A percentile compares a stretch with the other conserved stretches of the same genome.
Evolutionary conservation across 2,888 invertebrate species (phyloP).

Genomic region (Melanostoma mellinum): DNA sequence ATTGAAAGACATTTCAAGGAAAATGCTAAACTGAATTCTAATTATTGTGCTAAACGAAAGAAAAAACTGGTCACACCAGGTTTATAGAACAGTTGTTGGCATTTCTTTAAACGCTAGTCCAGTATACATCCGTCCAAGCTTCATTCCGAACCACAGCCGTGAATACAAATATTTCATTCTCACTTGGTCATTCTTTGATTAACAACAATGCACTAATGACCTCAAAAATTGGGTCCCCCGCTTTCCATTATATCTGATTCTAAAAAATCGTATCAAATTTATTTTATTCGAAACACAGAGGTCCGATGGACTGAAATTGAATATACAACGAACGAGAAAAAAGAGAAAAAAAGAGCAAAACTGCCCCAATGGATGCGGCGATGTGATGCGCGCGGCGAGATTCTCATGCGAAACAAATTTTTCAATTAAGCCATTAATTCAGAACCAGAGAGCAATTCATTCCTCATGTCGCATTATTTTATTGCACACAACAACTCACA

Average conservation of each 20-base stretch:
- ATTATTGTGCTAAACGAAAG: not conserved
- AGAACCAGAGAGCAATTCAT: slow-evolving; percentile 75
- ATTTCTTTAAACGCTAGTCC: slow-evolving; percentile 9
- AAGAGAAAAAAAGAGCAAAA: not conserved
- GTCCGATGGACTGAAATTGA: not conserved
- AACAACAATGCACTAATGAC: slow-evolving; percentile 30
- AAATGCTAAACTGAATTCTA: too few relatives aligned
- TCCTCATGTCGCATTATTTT: slow-evolving; percentile 80
- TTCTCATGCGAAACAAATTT: slow-evolving; percentile 79
- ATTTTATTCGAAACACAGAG: slow-evolving; percentile 22
- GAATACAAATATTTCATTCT: slow-evolving; percentile 9
- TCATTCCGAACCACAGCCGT: not conserved
- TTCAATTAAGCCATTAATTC: slow-evolving; percentile 82
- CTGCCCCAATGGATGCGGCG: not conserved
- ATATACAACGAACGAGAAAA: not conserved
- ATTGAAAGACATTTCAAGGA: too few relatives aligned
- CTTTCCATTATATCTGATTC: slow-evolving; percentile 22
- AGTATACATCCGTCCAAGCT: not conserved
- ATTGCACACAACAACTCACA: slow-evolving; percentile 76
- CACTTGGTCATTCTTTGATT: slow-evolving; percentile 13
- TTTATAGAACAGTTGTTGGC: slow-evolving; percentile 3
- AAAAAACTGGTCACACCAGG: slow-evolving; percentile 26
- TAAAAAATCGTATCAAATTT: slow-evolving; percentile 31
- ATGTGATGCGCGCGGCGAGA: slow-evolving; percentile 62
- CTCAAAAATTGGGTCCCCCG: slow-evolving; percentile 4